Evolutionary conservation across 2,888 invertebrate species (phyloP).

Genomic region (Leptinotarsa tumamoca): DNA sequence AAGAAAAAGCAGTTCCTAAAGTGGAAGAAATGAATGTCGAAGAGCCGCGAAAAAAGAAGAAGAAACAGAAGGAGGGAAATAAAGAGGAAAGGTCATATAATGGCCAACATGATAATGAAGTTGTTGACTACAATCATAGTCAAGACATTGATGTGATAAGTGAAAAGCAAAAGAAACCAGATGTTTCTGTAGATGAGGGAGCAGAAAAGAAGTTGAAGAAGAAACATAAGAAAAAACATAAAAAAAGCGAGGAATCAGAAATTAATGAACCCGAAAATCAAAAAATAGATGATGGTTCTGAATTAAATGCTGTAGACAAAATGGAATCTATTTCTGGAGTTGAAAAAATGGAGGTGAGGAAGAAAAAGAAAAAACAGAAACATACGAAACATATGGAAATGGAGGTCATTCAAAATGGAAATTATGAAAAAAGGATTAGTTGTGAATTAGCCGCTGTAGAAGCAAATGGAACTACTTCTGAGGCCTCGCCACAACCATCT

Average conservation of each 20-base stretch:
- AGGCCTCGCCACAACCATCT: neutral
- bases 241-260: neutral
- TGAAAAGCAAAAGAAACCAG: neutral
- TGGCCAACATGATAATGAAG: neutral
- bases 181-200: neutral
- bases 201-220: neutral
- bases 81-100: neutral
- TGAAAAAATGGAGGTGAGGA: neutral
- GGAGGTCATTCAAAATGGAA: too few relatives aligned
- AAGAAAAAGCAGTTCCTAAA: neutral
- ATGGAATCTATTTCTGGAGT: neutral
- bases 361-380: constrained; percentile 1
- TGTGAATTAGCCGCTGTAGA: neutral
- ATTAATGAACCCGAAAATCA: neutral
- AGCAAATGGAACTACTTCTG: neutral
- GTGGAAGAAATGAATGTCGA: neutral
- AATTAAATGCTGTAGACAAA: neutral
- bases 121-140: neutral
- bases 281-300: neutral
- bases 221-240: constrained; percentile 3
- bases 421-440: neutral
- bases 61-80: neutral
- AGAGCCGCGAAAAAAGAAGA: neutral
- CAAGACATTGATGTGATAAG: neutral
- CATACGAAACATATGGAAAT: neutral